Conservation (phyloP, 2,888 invertebrate genomes). For the Dryocosmus kuriphilus region DNA sequence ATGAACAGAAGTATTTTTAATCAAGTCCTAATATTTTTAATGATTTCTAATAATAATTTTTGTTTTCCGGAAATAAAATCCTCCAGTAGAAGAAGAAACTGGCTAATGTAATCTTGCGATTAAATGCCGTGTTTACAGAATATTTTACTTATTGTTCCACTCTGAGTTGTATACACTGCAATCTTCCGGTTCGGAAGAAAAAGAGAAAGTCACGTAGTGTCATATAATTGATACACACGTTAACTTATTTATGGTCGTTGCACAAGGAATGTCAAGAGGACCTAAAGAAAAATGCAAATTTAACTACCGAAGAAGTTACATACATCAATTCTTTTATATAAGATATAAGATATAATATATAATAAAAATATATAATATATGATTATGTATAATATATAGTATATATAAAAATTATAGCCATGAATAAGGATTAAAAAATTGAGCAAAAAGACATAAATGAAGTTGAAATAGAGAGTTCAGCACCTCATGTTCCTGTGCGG, state of each 20-base stretch:
- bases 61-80: neutral
- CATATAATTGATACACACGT: conserved; percentile 22
- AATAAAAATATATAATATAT: too few species aligned
- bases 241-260: conserved; percentile 26
- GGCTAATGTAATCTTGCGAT: neutral
- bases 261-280: conserved; percentile 15
- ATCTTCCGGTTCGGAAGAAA: conserved; percentile 2
- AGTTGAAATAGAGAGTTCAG: conserved; percentile 18
- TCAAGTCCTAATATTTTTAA: neutral
- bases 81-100: neutral
- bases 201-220: conserved; percentile 24
- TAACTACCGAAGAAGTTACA: conserved; percentile 2
- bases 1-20: too few species aligned
- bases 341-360: too few species aligned
- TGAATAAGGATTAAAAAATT: neutral
- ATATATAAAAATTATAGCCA: too few species aligned
- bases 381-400: too few species aligned
- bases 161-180: neutral
- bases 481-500: conserved; percentile 4
- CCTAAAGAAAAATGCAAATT: conserved; percentile 13
- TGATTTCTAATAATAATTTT: neutral
- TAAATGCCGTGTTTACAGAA: conserved; percentile 10
- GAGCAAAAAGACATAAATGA: neutral
- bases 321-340: neutral
- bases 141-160: conserved; percentile 6